Base-by-base conservation (phyloP, 1,140 invertebrate genomes). In the Tetragnatha versicolor region DNA sequence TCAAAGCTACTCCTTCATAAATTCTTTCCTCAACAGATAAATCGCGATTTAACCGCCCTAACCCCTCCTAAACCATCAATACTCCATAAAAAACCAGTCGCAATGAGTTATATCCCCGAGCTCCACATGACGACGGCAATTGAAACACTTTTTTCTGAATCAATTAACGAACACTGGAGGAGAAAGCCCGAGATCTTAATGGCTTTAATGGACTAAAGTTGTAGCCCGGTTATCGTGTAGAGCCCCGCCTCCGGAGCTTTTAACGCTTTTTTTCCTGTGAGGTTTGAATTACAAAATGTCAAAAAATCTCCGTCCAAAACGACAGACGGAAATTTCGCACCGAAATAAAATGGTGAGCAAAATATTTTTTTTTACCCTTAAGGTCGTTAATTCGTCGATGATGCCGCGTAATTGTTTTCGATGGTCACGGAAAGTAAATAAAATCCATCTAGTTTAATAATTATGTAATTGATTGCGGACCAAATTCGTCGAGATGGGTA, bases 201-300 rank as follows among this genome's bases (percentile, higher is more conserved):
- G 55, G 17, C 20, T 31, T 58, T 58, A 58, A 58, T 58, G 55
- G 55, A 58, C 55, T 58, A 58, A 58, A 31, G 29, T n/a, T 58
- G 55, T 58, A 58, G 55, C 10, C 35, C 35, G 14, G 55, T 14
- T 58, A 31, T 31, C 31, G 29, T 58, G 55, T 5, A n/a, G 31
- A 14, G 35, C 55, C 31, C 55, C 29, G 10, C 55, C 29, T n/a
- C 14, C n/a, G 55, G 35, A 14, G 55, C 55, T 58, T 58, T 58
- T 58, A 58, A 31, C 4, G 20, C 17, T 17, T n/a, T 17, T 33
- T 58, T 31, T 10, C 39, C 7, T 42, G n/a, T n/a, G n/a, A 33
- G 17, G 17, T 35, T 58, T 31, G 29, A 33, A 33, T 14, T n/a
- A 58, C 20, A 35, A 33, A 58, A 31, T 58, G 29, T 58, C 35